Base-by-base conservation (phyloP, 2,113 vertebrate species). In the Ploceus nigricollis region DNA sequence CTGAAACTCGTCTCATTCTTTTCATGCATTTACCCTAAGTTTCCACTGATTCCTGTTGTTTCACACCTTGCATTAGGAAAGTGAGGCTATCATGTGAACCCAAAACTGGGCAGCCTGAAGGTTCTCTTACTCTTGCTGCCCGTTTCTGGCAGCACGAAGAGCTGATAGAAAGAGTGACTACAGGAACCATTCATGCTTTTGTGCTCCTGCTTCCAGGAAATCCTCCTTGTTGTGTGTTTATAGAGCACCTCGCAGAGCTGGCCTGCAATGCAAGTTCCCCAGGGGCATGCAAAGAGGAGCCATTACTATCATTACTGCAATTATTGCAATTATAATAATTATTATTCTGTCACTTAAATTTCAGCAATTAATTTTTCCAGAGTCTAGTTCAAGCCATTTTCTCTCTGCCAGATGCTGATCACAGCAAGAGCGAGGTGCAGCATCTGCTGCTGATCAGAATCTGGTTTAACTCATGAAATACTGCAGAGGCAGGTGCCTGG, bases 331-430 rank as follows among this genome's bases (percentile, higher is more conserved):
- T 93, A 96, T 88, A 83, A 80, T 95, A 91, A 96, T 94, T 94
- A 94, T 93, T 94, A 94, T 96, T 94, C 94, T 96, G 90, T 88
- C 94, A 91, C 84, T 92, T 91, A 92, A 72, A 92, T 95, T 94
- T 96, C 88, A 77, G 93, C 87, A 94, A 94, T 96, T 96, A 96
- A 96, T 96, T 96, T 95, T 97, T 94, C 90, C 90, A 90, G 51
- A 80, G 79, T 75, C 96, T 94, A 78, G 88, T 94, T 95, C 89
- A 93, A 94, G 60, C 50, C 96, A 39, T 93, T 90, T 92, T 96
- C 80, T 83, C 69, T 81, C 82, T 94, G 90, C 92, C 93, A 95
- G 94, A 91, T 93, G 96, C 93, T 96, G 96, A 94, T 95, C 90
- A 45, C 92, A 93, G 92, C 90, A 95, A 93, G 93, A 83, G 79